Evolutionary conservation across 1,140 invertebrate genomes (phyloP).

Genomic region (Drosophila pallidifrons): DNA sequence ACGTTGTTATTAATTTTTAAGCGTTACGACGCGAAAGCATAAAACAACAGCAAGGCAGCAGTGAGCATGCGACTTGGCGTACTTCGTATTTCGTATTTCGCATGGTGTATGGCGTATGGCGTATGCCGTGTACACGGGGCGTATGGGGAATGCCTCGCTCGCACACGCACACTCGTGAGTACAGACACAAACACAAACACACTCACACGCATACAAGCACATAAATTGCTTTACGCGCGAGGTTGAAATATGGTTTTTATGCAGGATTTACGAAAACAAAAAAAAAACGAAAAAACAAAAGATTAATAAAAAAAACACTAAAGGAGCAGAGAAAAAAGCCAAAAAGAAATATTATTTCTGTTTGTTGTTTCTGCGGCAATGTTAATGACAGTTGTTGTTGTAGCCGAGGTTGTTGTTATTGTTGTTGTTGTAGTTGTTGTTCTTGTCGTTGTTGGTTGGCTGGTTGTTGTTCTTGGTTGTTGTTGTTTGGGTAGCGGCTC

Average conservation of each 20-base stretch:
- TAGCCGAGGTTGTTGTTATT: conserved; percentile 28
- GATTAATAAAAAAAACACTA: conserved; percentile 48
- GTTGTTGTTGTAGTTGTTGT: conserved; percentile 30
- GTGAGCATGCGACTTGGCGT: background rate
- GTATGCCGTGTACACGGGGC: background rate
- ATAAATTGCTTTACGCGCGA: conserved; percentile 51
- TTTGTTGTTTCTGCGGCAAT: conserved; percentile 43
- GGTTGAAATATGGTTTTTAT: conserved; percentile 46
- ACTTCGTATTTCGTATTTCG: too few relatives aligned
- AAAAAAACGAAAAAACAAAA: conserved; percentile 29
- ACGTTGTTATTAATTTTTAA: conserved; percentile 74
- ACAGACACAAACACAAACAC: conserved; percentile 33
- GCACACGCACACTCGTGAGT: conserved; percentile 14
- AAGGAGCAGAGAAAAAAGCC: conserved; percentile 56
- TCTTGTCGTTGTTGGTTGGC: conserved; percentile 23
- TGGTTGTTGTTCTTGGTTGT: conserved; percentile 22
- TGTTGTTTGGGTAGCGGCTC: conserved; percentile 27
- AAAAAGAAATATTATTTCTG: conserved; percentile 63
- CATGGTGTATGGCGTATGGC: too few relatives aligned
- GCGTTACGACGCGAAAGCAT: conserved; percentile 39
- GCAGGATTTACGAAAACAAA: conserved; percentile 58
- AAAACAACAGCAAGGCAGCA: conserved; percentile 43
- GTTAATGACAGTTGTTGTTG: conserved; percentile 54
- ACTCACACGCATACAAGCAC: conserved; percentile 8
- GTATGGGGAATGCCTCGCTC: conserved; percentile 46